phyloP scores from a whole-genome alignment of 2,888 invertebrate genomes.

The Baronia brevicornis region DNA sequence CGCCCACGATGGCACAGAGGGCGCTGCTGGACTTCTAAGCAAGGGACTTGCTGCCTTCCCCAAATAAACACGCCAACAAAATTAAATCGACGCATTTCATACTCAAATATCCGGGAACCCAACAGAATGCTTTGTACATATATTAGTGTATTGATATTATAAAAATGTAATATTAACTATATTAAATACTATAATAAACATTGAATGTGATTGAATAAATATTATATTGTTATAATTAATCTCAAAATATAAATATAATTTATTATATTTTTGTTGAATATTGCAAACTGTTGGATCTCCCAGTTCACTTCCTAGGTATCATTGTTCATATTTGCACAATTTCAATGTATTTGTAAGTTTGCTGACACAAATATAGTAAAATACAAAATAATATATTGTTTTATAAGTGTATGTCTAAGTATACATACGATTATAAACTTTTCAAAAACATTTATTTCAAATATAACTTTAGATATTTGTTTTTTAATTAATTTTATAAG shows the following conservation, averaged over 20 bases:
- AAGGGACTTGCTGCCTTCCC: constrained; percentile 65
- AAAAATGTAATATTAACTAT: constrained; percentile 6
- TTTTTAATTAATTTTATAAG: constrained; percentile 6
- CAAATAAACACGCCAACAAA: constrained; percentile 37
- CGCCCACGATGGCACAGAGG: constrained; percentile 60
- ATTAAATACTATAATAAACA: constrained; percentile 9
- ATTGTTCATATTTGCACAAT: constrained; percentile 30
- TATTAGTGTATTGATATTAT: constrained; percentile 8
- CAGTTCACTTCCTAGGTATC: constrained; percentile 23
- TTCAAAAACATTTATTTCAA: constrained; percentile 7
- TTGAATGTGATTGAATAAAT: constrained; percentile 10
- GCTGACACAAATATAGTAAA: constrained; percentile 24
- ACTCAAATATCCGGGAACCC: constrained; percentile 27
- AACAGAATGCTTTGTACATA: constrained; percentile 24
- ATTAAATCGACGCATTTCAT: constrained; percentile 2
- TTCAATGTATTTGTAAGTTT: constrained; percentile 28
- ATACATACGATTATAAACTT: constrained; percentile 2
- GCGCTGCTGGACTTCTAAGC: constrained; percentile 64
- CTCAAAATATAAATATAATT: constrained; percentile 1
- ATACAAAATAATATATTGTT: constrained; percentile 9
- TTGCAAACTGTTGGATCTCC: constrained; percentile 23
- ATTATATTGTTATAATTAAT: constrained; percentile 7
- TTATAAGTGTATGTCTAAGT: constrained; percentile 1
- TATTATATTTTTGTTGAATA: constrained; percentile 6
- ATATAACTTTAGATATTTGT: constrained; percentile 1